These are phyloP conservation scores for Myiagra hebetior DNA, from an alignment of 2,113 vertebrate species.

Conservation along the genomic window DNA sequence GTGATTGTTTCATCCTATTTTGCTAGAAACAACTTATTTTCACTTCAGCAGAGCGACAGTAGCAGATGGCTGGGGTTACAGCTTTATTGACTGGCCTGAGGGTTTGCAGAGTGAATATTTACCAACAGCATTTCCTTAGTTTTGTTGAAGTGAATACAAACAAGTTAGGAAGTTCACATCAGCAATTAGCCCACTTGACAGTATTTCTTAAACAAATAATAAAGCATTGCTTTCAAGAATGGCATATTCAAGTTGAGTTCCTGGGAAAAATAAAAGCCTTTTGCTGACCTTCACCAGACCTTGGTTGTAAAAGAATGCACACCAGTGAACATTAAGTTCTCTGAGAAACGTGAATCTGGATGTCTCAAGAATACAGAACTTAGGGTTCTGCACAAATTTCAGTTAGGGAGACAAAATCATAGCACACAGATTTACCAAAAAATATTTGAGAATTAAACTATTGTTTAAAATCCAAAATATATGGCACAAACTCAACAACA, in stretches of 20 bases:
- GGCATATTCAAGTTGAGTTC: neutral
- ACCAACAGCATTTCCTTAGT: neutral
- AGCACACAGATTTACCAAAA: neutral
- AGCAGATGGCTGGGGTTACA: neutral
- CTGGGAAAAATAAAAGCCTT: neutral
- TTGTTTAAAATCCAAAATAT: neutral
- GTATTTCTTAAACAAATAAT: neutral
- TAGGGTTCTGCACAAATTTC: neutral
- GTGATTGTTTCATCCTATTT: neutral
- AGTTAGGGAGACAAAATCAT: neutral
- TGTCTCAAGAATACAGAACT: neutral
- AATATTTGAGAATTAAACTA: neutral
- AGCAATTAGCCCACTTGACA: neutral
- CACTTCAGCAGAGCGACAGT: neutral
- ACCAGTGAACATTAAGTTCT: neutral
- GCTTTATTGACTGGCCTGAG: neutral
- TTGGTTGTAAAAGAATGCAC: neutral
- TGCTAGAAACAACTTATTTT: neutral
- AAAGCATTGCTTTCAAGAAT: neutral
- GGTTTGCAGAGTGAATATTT: neutral
- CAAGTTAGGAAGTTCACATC: neutral
- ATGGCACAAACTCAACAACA: neutral
- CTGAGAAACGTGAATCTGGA: neutral
- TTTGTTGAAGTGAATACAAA: neutral
- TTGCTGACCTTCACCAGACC: neutral